Evolutionary conservation across 1,140 invertebrate species (phyloP).

Genomic region (Caenorhabditis remanei): DNA sequence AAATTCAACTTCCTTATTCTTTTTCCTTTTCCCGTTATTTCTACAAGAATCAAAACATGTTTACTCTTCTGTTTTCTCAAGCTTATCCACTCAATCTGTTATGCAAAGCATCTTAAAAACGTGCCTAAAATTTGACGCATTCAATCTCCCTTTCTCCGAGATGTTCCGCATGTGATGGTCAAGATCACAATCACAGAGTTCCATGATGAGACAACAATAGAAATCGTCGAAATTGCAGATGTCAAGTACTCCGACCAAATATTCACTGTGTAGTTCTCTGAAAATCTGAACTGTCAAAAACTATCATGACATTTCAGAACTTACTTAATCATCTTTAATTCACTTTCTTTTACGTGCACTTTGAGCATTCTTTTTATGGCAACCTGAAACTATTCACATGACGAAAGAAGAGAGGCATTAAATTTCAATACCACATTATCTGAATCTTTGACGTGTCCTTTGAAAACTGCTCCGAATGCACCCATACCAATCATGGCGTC

Average conservation of each 20-base stretch:
- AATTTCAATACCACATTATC: constrained; percentile 6
- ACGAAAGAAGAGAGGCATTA: background rate
- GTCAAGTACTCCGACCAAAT: constrained; percentile 71
- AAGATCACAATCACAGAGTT: constrained; percentile 72
- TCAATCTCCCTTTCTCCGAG: constrained; percentile 58
- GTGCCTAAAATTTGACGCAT: constrained; percentile 63
- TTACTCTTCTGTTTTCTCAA: background rate
- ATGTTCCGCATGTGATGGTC: constrained; percentile 69
- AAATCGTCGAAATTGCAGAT: constrained; percentile 70
- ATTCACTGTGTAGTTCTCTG: constrained; percentile 64
- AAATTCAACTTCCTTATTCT: constrained; percentile 35
- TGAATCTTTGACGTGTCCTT: constrained; percentile 59
- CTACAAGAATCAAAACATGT: constrained; percentile 22
- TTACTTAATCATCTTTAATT: constrained; percentile 61
- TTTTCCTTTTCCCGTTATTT: background rate
- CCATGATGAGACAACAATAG: constrained; percentile 74
- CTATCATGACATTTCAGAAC: background rate
- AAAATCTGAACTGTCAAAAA: background rate
- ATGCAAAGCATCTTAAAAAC: constrained; percentile 9
- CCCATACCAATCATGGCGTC: constrained; percentile 67
- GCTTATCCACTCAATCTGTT: background rate
- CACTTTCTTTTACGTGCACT: constrained; percentile 67
- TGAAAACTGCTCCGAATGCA: constrained; percentile 70
- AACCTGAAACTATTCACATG: constrained; percentile 32
- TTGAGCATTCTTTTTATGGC: constrained; percentile 68